Percentiles rank a stretch among this genome's conserved stretches.
These are phyloP conservation scores for Antheraea pernyi DNA, from an alignment of 1,140 invertebrate species.

Conservation along the genomic window DNA sequence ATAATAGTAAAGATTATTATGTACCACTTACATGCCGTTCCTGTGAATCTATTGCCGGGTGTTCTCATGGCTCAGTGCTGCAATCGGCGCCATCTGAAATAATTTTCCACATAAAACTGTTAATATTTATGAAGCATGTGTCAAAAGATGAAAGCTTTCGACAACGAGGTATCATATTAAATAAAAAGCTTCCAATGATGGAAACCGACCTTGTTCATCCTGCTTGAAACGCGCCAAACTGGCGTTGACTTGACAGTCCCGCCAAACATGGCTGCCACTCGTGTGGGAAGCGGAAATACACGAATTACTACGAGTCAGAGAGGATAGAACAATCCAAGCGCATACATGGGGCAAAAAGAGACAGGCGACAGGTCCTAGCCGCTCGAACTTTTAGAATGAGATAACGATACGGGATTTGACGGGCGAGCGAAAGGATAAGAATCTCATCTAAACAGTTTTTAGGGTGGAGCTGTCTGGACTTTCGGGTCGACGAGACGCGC, in stretches of 20 bases:
- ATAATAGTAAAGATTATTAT: neutral
- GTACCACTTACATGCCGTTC: neutral
- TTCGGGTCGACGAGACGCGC: constrained; percentile 58
- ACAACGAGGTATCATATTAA: constrained; percentile 25
- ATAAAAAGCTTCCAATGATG: constrained; percentile 48
- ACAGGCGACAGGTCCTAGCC: constrained; percentile 65
- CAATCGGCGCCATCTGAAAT: constrained; percentile 42
- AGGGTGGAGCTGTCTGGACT: constrained; percentile 77
- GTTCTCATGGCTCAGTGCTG: neutral
- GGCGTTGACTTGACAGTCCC: constrained; percentile 73
- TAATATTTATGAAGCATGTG: constrained; percentile 29
- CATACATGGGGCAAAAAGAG: constrained; percentile 63
- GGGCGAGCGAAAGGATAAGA: constrained; percentile 63
- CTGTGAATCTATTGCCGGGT: neutral
- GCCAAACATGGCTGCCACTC: constrained; percentile 74
- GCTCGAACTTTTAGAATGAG: constrained; percentile 62
- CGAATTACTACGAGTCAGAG: constrained; percentile 71
- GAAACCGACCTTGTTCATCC: constrained; percentile 70
- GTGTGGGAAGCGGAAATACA: constrained; percentile 77
- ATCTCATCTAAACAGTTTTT: constrained; percentile 71
- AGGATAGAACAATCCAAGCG: constrained; percentile 60
- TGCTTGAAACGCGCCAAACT: constrained; percentile 73
- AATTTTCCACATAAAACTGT: constrained; percentile 37
- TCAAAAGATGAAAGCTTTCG: constrained; percentile 20
- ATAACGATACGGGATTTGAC: constrained; percentile 58